Percentiles rank a stretch among this genome's conserved stretches.
phyloP scores from a whole-genome alignment of 2,888 invertebrate genomes.

The Diarsia rubi region DNA sequence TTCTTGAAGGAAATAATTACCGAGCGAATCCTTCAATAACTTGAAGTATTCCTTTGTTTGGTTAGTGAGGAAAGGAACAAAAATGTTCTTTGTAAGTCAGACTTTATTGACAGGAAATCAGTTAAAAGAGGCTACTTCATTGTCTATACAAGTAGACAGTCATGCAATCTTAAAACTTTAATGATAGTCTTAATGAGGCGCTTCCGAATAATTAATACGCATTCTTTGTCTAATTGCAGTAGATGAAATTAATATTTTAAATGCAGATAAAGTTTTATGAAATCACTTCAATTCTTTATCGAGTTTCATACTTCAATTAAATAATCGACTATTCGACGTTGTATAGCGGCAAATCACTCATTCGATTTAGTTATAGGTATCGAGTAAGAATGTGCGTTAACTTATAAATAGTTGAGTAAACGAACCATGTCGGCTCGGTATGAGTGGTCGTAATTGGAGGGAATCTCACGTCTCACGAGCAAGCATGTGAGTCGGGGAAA shows the following conservation, averaged over 20 bases:
- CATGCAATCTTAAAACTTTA: slow-evolving; percentile 22
- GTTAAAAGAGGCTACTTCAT: slow-evolving; percentile 23
- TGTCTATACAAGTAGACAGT: slow-evolving; percentile 17
- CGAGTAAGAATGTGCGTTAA: slow-evolving; percentile 56
- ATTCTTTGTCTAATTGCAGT: slow-evolving; percentile 9
- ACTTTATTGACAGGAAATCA: slow-evolving; percentile 43
- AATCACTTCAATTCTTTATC: slow-evolving; percentile 33
- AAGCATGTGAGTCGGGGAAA: slow-evolving; percentile 34
- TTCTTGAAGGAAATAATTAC: neutral
- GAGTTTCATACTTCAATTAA: slow-evolving; percentile 28
- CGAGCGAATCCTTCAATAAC: slow-evolving; percentile 4
- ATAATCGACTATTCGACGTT: slow-evolving; percentile 37
- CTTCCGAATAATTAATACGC: slow-evolving; percentile 33
- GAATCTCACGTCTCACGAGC: slow-evolving; percentile 49
- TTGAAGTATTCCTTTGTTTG: slow-evolving; percentile 37
- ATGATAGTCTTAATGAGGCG: slow-evolving; percentile 24
- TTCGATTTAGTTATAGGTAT: slow-evolving; percentile 36
- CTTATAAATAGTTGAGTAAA: slow-evolving; percentile 62
- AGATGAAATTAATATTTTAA: slow-evolving; percentile 22
- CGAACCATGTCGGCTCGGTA: slow-evolving; percentile 59
- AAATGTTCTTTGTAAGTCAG: slow-evolving; percentile 32
- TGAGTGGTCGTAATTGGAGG: slow-evolving; percentile 59
- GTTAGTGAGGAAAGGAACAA: slow-evolving; percentile 27
- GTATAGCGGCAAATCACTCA: slow-evolving; percentile 49
- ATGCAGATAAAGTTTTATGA: slow-evolving; percentile 19